A percentile compares a stretch with the other conserved stretches of the same genome.
These are phyloP conservation scores for Edolisoma coerulescens DNA, from an alignment of 2,113 vertebrate genomes.

Conservation along the genomic window DNA sequence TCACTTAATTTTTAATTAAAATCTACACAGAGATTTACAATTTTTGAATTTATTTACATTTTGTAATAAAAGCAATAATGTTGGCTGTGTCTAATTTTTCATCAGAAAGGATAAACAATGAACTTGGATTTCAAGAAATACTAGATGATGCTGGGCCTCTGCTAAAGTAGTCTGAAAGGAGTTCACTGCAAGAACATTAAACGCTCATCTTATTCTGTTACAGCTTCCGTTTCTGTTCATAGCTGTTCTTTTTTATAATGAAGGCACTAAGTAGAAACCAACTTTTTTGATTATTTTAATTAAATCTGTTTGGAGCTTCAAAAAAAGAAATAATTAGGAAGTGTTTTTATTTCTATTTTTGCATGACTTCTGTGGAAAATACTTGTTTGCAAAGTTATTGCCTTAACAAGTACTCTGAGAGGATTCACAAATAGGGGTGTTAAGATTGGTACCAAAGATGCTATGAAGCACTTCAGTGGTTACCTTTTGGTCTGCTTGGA, in stretches of 20 bases:
- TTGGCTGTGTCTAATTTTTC: conserved; percentile 4
- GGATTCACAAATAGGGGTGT: neutral
- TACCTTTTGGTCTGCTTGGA: neutral
- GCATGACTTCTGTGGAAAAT: neutral
- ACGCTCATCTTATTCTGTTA: neutral
- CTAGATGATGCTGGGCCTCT: neutral
- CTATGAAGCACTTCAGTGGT: neutral
- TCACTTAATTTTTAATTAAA: conserved; percentile 26
- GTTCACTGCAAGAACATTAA: neutral
- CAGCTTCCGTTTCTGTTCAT: neutral
- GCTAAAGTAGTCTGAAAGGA: neutral
- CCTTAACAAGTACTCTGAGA: neutral
- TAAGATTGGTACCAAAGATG: neutral
- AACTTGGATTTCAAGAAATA: neutral
- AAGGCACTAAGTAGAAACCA: neutral
- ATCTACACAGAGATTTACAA: neutral
- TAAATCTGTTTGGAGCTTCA: neutral
- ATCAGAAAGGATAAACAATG: neutral
- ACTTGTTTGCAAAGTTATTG: neutral
- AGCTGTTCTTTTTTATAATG: neutral
- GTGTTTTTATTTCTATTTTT: neutral
- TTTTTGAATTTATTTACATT: conserved; percentile 59
- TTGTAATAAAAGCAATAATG: conserved; percentile 65
- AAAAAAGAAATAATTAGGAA: neutral
- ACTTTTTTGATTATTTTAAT: conserved; percentile 3